These are phyloP conservation scores for Oreochromis spilurus DNA, from an alignment of 2,113 vertebrate species.

Conservation along the genomic window DNA sequence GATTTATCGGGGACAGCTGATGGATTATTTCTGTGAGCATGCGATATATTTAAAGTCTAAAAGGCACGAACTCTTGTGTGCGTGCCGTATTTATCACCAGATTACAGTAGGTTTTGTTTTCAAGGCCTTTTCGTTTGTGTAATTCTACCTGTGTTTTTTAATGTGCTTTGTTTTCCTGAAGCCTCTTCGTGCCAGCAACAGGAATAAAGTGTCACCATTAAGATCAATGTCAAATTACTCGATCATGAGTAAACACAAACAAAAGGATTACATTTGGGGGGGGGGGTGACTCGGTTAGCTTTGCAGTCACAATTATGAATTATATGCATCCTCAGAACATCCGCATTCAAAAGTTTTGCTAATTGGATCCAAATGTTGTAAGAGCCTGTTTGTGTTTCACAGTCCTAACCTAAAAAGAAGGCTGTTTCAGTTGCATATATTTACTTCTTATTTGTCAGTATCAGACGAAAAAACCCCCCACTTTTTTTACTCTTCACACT, in stretches of 20 bases:
- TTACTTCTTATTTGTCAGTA: neutral
- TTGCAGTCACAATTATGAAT: neutral
- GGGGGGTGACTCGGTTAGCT: neutral
- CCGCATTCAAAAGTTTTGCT: neutral
- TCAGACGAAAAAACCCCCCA: neutral
- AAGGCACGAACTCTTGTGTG: neutral
- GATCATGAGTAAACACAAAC: neutral
- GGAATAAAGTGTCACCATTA: neutral
- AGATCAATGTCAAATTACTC: neutral
- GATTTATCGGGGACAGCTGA: neutral
- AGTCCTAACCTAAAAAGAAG: neutral
- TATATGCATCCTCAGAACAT: neutral
- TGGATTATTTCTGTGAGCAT: neutral
- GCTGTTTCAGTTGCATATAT: neutral
- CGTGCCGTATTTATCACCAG: neutral
- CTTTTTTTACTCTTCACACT: neutral
- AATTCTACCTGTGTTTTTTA: neutral
- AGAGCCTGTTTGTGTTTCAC: conserved; percentile 6
- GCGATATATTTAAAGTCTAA: neutral
- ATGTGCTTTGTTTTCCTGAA: neutral
- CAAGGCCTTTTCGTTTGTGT: neutral
- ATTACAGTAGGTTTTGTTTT: neutral
- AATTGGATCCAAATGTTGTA: conserved; percentile 21
- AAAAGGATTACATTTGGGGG: neutral
- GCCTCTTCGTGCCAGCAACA: neutral